phyloP scores from a whole-genome alignment of 1,140 invertebrate species.

The Platyscapa corneri region DNA sequence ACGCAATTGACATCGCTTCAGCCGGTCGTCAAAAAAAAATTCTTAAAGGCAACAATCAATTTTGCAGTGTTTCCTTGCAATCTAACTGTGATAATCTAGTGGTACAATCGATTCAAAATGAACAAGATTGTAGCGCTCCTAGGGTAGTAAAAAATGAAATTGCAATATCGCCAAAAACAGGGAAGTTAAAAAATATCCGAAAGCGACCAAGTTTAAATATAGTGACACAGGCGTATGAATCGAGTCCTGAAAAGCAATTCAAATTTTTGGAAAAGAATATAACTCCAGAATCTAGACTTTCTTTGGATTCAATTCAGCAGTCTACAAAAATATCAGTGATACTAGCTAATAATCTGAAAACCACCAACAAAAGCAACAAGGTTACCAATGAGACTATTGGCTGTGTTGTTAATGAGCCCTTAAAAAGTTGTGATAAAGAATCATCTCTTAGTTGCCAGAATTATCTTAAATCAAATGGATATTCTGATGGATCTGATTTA shows the following conservation, averaged over 20 bases:
- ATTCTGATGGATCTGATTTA: constrained; percentile 54
- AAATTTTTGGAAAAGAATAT: constrained; percentile 58
- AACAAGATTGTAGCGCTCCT: constrained; percentile 57
- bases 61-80: constrained; percentile 65
- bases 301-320: constrained; percentile 38
- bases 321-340: constrained; percentile 62
- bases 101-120: constrained; percentile 63
- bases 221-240: constrained; percentile 60
- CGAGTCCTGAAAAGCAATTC: constrained; percentile 70
- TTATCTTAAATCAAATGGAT: constrained; percentile 61
- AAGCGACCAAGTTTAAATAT: constrained; percentile 64
- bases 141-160: constrained; percentile 54
- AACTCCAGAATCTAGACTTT: constrained; percentile 33
- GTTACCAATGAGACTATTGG: constrained; percentile 53
- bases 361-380: constrained; percentile 56
- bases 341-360: constrained; percentile 60
- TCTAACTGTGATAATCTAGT: constrained; percentile 72
- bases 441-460: constrained; percentile 56
- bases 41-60: constrained; percentile 61
- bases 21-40: constrained; percentile 63
- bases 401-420: constrained; percentile 46
- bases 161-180: constrained; percentile 55
- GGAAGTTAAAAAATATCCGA: constrained; percentile 65
- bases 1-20: constrained; percentile 53
- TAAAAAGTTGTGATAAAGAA: constrained; percentile 68